Evolutionary conservation across 1,140 invertebrate species (phyloP).

Genomic region (Drosophila albomicans): DNA sequence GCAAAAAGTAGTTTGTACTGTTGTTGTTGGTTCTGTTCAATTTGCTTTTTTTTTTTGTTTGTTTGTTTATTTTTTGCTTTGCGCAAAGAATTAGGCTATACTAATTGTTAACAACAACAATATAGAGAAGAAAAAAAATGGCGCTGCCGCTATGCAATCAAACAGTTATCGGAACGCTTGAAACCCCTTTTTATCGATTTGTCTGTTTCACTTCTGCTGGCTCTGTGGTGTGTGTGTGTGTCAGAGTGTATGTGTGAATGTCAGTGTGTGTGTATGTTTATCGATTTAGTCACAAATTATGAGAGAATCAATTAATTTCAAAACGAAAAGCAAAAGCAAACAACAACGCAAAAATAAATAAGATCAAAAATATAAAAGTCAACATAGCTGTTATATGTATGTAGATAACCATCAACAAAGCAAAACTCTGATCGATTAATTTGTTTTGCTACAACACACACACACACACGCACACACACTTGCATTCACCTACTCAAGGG

Average conservation of each 20-base stretch:
- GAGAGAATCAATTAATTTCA: slow-evolving; percentile 7
- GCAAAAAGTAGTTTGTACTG: slow-evolving; percentile 54
- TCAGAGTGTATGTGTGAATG: slow-evolving; percentile 9
- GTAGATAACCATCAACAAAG: neutral
- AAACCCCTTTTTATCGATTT: slow-evolving; percentile 74
- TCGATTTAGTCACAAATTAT: slow-evolving; percentile 46
- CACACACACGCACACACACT: slow-evolving; percentile 10
- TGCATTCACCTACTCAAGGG: slow-evolving; percentile 7
- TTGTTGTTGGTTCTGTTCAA: slow-evolving; percentile 46
- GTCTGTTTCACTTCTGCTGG: slow-evolving; percentile 37
- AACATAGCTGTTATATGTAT: neutral
- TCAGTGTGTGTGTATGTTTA: slow-evolving; percentile 14
- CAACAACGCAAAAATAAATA: slow-evolving; percentile 23
- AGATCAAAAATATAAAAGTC: neutral
- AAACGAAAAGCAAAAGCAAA: slow-evolving; percentile 37
- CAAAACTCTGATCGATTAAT: slow-evolving; percentile 17
- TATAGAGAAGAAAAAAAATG: neutral
- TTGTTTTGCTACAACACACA: slow-evolving; percentile 7
- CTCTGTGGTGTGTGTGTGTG: slow-evolving; percentile 37
- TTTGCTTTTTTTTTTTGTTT: slow-evolving; percentile 26
- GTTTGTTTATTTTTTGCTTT: slow-evolving; percentile 7
- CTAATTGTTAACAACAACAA: slow-evolving; percentile 3
- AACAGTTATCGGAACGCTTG: slow-evolving; percentile 55
- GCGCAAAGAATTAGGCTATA: slow-evolving; percentile 15
- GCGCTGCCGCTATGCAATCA: slow-evolving; percentile 39